A percentile compares a stretch with the other conserved stretches of the same genome.
Evolutionary conservation across 2,888 invertebrate genomes (phyloP).

Genomic region (Ectemnius continuus): DNA sequence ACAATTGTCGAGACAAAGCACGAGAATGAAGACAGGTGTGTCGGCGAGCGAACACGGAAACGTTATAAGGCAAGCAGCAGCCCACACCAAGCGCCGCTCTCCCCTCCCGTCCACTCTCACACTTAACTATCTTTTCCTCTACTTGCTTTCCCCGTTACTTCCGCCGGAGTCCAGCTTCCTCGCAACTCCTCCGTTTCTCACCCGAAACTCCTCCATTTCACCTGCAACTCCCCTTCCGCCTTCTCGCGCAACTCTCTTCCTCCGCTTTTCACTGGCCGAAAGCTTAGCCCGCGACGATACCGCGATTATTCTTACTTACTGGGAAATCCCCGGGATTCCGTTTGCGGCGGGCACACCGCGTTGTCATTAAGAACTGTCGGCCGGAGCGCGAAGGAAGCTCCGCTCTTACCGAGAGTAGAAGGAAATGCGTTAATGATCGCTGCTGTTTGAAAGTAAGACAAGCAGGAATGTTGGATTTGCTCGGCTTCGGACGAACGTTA

Average conservation of each 20-base stretch:
- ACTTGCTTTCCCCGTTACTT: background rate
- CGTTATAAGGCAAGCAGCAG: background rate
- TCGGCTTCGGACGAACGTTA: too few species aligned
- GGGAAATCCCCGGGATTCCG: too few species aligned
- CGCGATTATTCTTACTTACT: too few species aligned
- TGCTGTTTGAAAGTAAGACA: too few species aligned
- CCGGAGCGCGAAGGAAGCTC: too few species aligned
- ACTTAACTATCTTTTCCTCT: background rate
- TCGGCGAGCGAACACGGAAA: background rate
- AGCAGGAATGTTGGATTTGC: too few species aligned
- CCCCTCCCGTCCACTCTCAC: background rate
- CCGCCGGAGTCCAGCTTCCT: background rate
- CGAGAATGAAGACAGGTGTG: constrained; percentile 27
- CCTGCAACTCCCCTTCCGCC: background rate
- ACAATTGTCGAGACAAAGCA: constrained; percentile 5
- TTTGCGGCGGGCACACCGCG: too few species aligned
- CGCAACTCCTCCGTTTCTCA: background rate
- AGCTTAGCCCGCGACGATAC: too few species aligned
- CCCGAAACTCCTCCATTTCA: background rate
- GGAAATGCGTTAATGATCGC: too few species aligned
- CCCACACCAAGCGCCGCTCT: background rate
- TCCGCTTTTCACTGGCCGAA: background rate
- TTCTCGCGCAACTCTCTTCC: background rate
- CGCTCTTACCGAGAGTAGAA: too few species aligned
- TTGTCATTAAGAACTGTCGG: too few species aligned